Evolutionary conservation across 2,888 invertebrate genomes (phyloP).

Genomic region (Sericinus montela): DNA sequence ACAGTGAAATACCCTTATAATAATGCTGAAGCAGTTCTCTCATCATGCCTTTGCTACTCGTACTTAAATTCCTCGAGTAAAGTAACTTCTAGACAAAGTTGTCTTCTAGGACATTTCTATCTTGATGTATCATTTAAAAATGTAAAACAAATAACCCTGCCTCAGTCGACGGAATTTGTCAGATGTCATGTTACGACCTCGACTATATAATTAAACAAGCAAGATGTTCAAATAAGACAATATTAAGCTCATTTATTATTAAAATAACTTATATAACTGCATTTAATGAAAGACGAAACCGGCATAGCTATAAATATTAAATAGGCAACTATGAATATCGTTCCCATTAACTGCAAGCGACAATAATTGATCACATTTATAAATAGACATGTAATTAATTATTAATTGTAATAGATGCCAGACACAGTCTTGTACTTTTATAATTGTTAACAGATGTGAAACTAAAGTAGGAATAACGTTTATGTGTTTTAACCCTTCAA

Average conservation of each 20-base stretch:
- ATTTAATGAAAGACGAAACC: conserved; percentile 7
- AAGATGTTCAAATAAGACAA: background rate
- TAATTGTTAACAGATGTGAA: conserved; percentile 15
- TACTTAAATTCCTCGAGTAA: too few relatives aligned
- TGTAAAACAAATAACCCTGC: too few relatives aligned
- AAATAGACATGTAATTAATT: conserved; percentile 17
- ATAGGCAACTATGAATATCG: conserved; percentile 8
- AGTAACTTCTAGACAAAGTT: too few relatives aligned
- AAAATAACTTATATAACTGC: background rate
- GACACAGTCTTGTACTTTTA: conserved; percentile 1
- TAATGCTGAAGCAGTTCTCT: too few relatives aligned
- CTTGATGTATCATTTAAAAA: too few relatives aligned
- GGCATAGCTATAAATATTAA: conserved; percentile 9
- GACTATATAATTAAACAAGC: background rate
- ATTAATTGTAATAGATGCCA: conserved; percentile 6
- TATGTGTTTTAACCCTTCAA: background rate
- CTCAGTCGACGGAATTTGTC: background rate
- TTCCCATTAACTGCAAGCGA: conserved; percentile 1
- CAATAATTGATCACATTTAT: conserved; percentile 15
- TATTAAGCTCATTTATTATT: conserved; percentile 10
- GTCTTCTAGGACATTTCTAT: too few relatives aligned
- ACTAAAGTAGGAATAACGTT: background rate
- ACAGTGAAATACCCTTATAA: too few relatives aligned
- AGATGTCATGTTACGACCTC: background rate
- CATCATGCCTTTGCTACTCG: too few relatives aligned